Evolutionary conservation across 2,888 invertebrate genomes (phyloP).

Genomic region (Torymus texanus): DNA sequence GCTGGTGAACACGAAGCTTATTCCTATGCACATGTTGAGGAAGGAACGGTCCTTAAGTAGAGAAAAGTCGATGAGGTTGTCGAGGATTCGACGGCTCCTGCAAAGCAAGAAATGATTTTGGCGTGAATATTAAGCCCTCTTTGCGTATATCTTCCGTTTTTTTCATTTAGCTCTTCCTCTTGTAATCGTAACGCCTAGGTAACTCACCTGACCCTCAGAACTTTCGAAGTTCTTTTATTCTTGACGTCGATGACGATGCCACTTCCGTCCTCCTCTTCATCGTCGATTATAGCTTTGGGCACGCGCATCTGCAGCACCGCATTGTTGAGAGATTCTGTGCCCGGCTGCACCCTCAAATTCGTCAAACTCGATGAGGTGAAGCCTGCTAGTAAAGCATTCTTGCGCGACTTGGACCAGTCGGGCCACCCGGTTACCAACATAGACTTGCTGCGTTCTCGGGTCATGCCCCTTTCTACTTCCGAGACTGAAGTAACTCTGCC

Average conservation of each 20-base stretch:
- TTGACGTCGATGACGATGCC: conserved; percentile 14
- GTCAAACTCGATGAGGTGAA: conserved; percentile 70
- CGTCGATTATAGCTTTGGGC: conserved; percentile 28
- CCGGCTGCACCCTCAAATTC: conserved; percentile 64
- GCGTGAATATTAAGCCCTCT: too few relatives aligned
- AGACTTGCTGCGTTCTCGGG: conserved; percentile 60
- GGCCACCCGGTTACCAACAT: conserved; percentile 60
- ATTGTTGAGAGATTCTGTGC: conserved; percentile 59
- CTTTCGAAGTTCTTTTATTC: conserved; percentile 18
- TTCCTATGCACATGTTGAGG: conserved; percentile 82
- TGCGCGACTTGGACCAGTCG: conserved; percentile 55
- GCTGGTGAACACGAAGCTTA: conserved; percentile 82
- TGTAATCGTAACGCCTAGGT: neutral
- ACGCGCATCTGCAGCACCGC: conserved; percentile 47
- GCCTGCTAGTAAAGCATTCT: conserved; percentile 56
- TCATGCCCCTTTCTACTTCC: conserved; percentile 63
- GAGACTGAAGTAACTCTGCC: conserved; percentile 58
- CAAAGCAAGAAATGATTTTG: conserved; percentile 11
- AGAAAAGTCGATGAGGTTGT: conserved; percentile 68
- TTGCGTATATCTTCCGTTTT: too few relatives aligned
- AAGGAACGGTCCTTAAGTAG: conserved; percentile 69
- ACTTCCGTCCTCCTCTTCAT: conserved; percentile 39
- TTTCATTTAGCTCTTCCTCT: neutral
- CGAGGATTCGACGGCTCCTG: conserved; percentile 56
- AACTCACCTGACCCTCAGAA: conserved; percentile 34